Base-by-base conservation (phyloP, 2,113 vertebrate species). In the Murina feae region DNA sequence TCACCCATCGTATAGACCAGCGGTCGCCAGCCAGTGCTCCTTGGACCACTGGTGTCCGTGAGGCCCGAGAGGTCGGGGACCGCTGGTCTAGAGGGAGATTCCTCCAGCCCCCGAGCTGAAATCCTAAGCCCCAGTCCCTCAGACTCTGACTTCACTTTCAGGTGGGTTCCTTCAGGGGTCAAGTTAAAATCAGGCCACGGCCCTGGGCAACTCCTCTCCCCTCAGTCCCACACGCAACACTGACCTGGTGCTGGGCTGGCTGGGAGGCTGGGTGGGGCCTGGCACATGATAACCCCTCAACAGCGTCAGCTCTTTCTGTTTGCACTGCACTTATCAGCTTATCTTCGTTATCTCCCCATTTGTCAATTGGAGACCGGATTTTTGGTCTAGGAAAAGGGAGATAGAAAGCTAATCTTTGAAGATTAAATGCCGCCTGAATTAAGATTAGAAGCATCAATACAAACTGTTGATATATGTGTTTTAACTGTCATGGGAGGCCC, bases 1-100 rank as follows among this genome's bases (percentile, higher is more conserved):
- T 0, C 53, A 10, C 39, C 17, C 32, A 7, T 25, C 0, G 0
- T 2, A 10, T 2, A n/a, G 21, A 58, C 8, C 55, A 23, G 55
- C 9, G 55, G 51, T 9, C 8, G 53, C 53, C 53, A 20, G 20
- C 53, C 53, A 7, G 20, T 8, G 53, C 2, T 55, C 53, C 18
- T 6, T 2, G 18, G 7, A 20, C 51, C 18, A 18, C 6, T 12
- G 51, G 7, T 18, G 18, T 20, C 51, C 18, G 51, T 53, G 51
- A 53, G 51, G 51, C 20, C 49, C 5, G 51, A 53, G 18, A 53
- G 51, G 18, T 21, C 8, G 53, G 53, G 20, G 8, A 55, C 53
- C 21, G 21, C 53, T 3, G 53, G 53, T 53, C 21, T 58, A 58
- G 0, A 10, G 42, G 23, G 35, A 20, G 11, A 30, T 32, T 12